Evolutionary conservation across 2,888 invertebrate species (phyloP).

Genomic region (Brachyptera risi): DNA sequence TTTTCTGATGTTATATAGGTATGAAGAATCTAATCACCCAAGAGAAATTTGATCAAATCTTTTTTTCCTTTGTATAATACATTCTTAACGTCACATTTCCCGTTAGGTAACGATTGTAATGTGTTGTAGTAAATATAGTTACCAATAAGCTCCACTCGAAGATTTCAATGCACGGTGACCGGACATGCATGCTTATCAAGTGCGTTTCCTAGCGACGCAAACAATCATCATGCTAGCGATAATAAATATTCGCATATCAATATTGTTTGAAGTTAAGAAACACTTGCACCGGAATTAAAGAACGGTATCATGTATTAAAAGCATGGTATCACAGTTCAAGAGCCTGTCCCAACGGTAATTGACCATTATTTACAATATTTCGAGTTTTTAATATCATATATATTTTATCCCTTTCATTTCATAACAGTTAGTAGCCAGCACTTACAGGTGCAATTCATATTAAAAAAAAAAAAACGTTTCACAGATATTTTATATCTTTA

Average conservation of each 20-base stretch:
- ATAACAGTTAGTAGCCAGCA: too few relatives aligned
- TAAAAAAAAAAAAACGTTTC: too few relatives aligned
- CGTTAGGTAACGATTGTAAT: constrained; percentile 9
- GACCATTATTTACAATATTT: too few relatives aligned
- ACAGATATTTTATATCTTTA: too few relatives aligned
- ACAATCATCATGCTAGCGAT: too few relatives aligned
- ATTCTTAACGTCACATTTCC: constrained; percentile 17
- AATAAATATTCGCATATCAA: too few relatives aligned
- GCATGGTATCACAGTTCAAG: not conserved
- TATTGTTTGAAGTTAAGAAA: too few relatives aligned
- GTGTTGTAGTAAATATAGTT: too few relatives aligned
- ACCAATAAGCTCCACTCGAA: too few relatives aligned
- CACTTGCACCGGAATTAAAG: not conserved
- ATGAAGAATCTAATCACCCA: constrained; percentile 21
- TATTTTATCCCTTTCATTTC: too few relatives aligned
- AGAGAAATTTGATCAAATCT: constrained; percentile 20
- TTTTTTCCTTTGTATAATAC: constrained; percentile 12
- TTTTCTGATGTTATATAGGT: constrained; percentile 1
- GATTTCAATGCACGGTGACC: too few relatives aligned
- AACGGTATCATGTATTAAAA: not conserved
- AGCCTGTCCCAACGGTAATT: not conserved
- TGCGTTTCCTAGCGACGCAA: not conserved
- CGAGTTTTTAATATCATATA: not conserved
- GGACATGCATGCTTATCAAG: not conserved
- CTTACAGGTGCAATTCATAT: too few relatives aligned